Evolutionary conservation across 2,797 vertebrate species (phyloP).

Genomic region (Myotis findleyi): DNA sequence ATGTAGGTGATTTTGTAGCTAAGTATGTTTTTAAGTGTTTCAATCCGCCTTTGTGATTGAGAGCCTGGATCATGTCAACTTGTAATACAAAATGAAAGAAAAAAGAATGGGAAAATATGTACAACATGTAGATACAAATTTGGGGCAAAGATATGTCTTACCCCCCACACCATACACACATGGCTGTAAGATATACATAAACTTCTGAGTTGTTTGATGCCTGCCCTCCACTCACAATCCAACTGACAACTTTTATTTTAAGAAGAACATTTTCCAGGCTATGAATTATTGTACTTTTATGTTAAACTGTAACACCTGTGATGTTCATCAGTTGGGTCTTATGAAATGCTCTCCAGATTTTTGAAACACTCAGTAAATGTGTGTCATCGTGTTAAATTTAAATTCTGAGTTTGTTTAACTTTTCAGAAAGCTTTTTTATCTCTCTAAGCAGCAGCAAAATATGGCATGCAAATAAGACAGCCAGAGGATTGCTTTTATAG

Average conservation of each 20-base stretch:
- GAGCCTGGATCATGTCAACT: slow-evolving; percentile 17
- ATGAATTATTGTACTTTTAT: slow-evolving; percentile 45
- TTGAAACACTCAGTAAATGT: slow-evolving; percentile 16
- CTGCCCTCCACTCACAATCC: background rate
- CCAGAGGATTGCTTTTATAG: slow-evolving; percentile 49
- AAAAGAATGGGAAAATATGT: background rate
- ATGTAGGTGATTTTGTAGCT: slow-evolving; percentile 36
- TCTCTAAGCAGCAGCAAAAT: slow-evolving; percentile 46
- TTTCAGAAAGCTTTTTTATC: slow-evolving; percentile 54
- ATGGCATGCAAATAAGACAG: background rate
- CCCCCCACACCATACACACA: background rate
- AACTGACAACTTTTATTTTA: background rate
- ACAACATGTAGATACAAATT: slow-evolving; percentile 30
- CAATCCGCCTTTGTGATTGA: background rate
- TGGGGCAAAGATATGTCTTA: background rate
- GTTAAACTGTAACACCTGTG: slow-evolving; percentile 40
- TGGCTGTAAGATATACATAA: slow-evolving; percentile 19
- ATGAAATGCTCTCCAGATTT: slow-evolving; percentile 47
- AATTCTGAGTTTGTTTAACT: slow-evolving; percentile 58
- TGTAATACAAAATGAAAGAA: slow-evolving; percentile 54
- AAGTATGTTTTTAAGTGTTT: slow-evolving; percentile 65
- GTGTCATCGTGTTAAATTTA: slow-evolving; percentile 37
- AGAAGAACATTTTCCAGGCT: background rate
- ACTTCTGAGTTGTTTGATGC: slow-evolving; percentile 45
- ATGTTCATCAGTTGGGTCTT: slow-evolving; percentile 21